Conservation (phyloP, 2,797 vertebrate genomes). For the Chloroceryle inda region DNA sequence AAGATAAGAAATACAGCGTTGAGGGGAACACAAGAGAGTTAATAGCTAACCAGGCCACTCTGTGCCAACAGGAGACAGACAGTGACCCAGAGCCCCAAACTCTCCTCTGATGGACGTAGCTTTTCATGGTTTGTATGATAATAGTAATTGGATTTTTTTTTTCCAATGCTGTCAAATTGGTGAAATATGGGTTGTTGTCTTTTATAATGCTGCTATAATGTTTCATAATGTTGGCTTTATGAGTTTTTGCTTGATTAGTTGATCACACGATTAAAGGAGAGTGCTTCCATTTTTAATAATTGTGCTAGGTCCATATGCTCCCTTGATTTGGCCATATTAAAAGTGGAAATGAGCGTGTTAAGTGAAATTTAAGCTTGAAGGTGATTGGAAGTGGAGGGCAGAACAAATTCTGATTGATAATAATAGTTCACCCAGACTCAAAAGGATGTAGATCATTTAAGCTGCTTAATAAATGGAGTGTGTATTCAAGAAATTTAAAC, state of each 20-base stretch:
- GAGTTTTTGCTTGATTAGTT: not conserved
- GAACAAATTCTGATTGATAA: conserved; percentile 32
- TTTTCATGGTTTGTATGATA: not conserved
- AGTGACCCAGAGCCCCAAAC: not conserved
- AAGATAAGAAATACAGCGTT: conserved; percentile 60
- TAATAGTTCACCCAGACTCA: not conserved
- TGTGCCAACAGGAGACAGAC: not conserved
- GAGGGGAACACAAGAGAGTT: conserved; percentile 10
- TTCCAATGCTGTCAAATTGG: not conserved
- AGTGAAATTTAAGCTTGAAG: conserved; percentile 41
- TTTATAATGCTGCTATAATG: not conserved
- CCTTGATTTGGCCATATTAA: not conserved
- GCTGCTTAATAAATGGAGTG: not conserved
- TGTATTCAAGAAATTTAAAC: not conserved
- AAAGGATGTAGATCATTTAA: conserved; percentile 22
- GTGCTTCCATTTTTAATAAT: not conserved
- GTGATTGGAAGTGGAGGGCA: conserved; percentile 39
- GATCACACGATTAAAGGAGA: not conserved
- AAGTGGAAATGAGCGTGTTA: not conserved
- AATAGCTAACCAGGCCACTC: not conserved
- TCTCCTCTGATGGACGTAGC: not conserved
- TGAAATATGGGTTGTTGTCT: not conserved
- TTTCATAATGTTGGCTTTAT: not conserved
- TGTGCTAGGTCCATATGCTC: not conserved
- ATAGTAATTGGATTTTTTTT: not conserved